Evolutionary conservation across 2,113 vertebrate genomes (phyloP).

Genomic region (Dolichotis patagonum): DNA sequence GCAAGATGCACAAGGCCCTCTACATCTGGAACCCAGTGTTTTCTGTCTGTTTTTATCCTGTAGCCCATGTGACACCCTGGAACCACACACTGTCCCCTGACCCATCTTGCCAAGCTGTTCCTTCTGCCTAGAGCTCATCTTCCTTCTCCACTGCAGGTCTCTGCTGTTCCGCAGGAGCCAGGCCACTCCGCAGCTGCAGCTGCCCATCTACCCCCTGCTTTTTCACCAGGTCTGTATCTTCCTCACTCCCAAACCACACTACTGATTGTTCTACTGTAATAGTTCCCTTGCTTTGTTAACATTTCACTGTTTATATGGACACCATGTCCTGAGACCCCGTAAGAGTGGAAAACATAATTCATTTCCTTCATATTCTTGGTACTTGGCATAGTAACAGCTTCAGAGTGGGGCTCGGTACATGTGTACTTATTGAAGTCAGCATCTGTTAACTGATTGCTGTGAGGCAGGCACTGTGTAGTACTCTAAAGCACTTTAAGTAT

Average conservation of each 20-base stretch:
- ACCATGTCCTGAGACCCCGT: background rate
- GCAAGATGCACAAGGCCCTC: background rate
- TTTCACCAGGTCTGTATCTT: background rate
- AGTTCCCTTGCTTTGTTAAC: background rate
- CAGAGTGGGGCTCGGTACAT: background rate
- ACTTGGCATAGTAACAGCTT: background rate
- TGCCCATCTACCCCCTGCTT: background rate
- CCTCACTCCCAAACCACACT: background rate
- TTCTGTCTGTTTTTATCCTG: constrained; percentile 4
- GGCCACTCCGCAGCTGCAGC: background rate
- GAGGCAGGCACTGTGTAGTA: background rate
- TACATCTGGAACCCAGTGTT: background rate
- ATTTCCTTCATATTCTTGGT: background rate
- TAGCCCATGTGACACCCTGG: background rate
- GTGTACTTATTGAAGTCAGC: background rate
- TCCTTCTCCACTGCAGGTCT: background rate
- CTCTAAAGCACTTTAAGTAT: background rate
- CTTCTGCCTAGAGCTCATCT: background rate
- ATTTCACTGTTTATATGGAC: background rate
- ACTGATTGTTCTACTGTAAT: background rate
- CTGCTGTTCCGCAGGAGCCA: background rate
- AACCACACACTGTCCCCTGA: background rate
- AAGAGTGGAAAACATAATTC: background rate
- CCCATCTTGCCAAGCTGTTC: background rate
- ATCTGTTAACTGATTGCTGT: background rate